Evolutionary conservation across 2,888 invertebrate genomes (phyloP), one percentile per base, ranked within the genome.

Genomic region (Mimumesa dahlbomi): DNA sequence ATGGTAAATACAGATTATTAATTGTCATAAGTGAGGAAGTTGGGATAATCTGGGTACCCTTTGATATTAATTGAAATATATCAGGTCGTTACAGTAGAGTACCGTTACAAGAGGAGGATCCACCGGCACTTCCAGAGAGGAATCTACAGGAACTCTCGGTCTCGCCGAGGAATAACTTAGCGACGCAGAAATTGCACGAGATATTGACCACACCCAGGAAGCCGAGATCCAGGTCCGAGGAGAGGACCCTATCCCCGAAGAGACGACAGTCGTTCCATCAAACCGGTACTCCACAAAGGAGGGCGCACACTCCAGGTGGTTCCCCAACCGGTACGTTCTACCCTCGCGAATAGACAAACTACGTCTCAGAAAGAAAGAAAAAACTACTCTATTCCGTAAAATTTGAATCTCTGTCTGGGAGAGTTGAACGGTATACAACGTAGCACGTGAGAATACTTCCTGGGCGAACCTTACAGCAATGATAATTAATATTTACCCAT

Each of bases 131-230:
- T 87, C 81, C 88, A 69, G 71, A 86, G 63, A 50, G 83, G 58
- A 79, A 75, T 63, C 14, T 13, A 40, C 80, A 64, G 6, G 85
- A 75, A 57, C 63, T 79, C 53, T 77, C 79, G 3, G 68, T 81
- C 11, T 83, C 85, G 5, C 91, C 92, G 1, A 88, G 92, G 50
- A 92, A 92, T 80, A 94, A 94, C 86, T 89, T 94, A 0, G 95
- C 95, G 0, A 95, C 95, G 0, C 94, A 94, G 82, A 95, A 94
- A 81, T 89, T 95, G 0, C 95, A 95, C 86, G 95, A 95, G 80
- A 85, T 95, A 2, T 85, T 95, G 0, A 93, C 94, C 0, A 95
- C 95, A 0, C 95, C 95, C 0, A 91, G 93, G 19, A 95, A 94
- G 82, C 88, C 89, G 34, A 87, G 90, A 38, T 85, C 88, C 34